These are phyloP conservation scores for Stylophora pistillata DNA, from an alignment of 64 coral and sea anemone species.

Conservation along the genomic window DNA sequence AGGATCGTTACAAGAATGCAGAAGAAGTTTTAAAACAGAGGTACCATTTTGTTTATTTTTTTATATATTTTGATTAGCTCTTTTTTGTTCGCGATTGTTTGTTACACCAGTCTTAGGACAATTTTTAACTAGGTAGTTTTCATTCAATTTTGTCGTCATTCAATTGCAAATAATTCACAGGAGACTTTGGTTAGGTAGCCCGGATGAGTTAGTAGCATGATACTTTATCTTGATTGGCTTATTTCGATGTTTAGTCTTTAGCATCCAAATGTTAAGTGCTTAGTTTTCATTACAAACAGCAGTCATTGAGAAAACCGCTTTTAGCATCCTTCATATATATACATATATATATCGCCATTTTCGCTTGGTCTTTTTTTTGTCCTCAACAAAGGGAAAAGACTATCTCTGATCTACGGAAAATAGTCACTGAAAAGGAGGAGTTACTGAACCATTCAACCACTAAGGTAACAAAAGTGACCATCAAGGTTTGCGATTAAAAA, in stretches of 20 bases:
- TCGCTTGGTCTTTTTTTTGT: background rate
- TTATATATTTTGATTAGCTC: background rate
- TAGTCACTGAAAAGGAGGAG: conserved; percentile 72
- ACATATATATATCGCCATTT: too few relatives aligned
- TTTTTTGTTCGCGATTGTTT: too few relatives aligned
- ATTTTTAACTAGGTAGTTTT: too few relatives aligned
- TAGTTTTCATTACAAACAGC: background rate
- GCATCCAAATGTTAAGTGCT: background rate
- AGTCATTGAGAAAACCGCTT: too few relatives aligned
- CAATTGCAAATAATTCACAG: too few relatives aligned
- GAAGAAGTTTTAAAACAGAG: conserved; percentile 78
- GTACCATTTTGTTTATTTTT: background rate
- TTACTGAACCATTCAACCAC: conserved; percentile 70
- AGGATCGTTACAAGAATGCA: conserved; percentile 66
- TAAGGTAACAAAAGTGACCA: conserved; percentile 50
- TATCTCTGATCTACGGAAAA: conserved; percentile 60
- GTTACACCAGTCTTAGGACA: too few relatives aligned
- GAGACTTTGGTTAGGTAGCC: too few relatives aligned
- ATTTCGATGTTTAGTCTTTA: background rate
- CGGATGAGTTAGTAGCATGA: too few relatives aligned
- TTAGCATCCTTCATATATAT: too few relatives aligned
- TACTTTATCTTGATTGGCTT: background rate
- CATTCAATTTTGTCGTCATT: too few relatives aligned
- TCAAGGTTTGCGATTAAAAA: background rate
- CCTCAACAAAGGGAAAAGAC: conserved; percentile 60